Conservation (phyloP, 23 tunicate genomes). For the Clavelina lepadiformis region DNA sequence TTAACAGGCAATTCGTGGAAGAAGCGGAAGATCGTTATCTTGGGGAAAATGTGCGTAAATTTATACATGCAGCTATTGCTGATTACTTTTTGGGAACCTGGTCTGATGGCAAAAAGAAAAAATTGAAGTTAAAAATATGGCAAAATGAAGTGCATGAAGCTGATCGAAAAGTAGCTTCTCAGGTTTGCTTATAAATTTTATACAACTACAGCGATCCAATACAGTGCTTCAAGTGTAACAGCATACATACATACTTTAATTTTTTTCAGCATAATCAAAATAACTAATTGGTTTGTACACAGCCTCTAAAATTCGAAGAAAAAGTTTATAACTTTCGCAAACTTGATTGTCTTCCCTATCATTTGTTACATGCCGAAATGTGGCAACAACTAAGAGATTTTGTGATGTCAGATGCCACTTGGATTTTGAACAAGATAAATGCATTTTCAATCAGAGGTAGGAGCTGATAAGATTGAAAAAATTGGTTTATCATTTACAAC, state of each 20-base stretch:
- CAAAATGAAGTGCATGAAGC: conserved; percentile 18
- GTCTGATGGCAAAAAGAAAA: conserved; percentile 58
- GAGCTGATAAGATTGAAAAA: background rate
- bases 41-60: background rate
- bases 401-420: conserved; percentile 43
- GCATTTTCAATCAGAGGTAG: conserved; percentile 88
- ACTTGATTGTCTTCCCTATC: conserved; percentile 69
- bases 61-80: conserved; percentile 38
- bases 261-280: background rate
- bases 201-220: too few species aligned
- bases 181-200: conserved; percentile 30
- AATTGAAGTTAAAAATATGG: conserved; percentile 67
- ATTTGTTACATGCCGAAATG: conserved; percentile 33
- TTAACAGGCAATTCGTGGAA: conserved; percentile 75
- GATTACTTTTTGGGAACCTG: conserved; percentile 64
- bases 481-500: too few species aligned
- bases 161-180: conserved; percentile 73
- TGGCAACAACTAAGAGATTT: conserved; percentile 25
- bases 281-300: background rate
- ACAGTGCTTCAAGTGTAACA: too few species aligned
- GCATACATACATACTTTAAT: too few species aligned
- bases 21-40: conserved; percentile 60
- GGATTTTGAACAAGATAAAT: conserved; percentile 45
- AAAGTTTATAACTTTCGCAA: conserved; percentile 55
- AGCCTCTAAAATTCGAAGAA: conserved; percentile 55